Evolutionary conservation across 2,113 vertebrate genomes (phyloP).

Genomic region (Nothobranchius kuhntae): DNA sequence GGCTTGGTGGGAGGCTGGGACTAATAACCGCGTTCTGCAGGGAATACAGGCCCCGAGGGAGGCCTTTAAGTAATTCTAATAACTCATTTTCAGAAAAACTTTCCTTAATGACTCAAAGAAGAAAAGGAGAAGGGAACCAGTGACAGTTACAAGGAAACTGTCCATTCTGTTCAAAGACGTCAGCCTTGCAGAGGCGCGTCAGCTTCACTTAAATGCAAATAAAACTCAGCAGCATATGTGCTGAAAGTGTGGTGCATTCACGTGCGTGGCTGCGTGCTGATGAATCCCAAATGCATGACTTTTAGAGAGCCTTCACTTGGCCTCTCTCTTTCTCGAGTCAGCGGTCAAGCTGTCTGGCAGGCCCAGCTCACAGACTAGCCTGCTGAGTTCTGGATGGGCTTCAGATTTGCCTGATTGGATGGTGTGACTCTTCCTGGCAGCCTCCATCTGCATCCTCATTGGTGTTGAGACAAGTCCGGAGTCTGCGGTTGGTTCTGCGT

Average conservation of each 20-base stretch:
- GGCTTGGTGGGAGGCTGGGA: constrained; percentile 22
- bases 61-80: constrained; percentile 59
- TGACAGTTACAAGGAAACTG: constrained; percentile 43
- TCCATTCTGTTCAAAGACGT: constrained; percentile 44
- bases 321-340: constrained; percentile 37
- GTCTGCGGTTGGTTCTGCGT: constrained; percentile 60
- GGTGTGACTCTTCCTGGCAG: constrained; percentile 15
- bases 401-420: constrained; percentile 67
- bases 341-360: constrained; percentile 66
- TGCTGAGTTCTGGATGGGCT: constrained; percentile 60
- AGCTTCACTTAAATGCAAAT: constrained; percentile 72
- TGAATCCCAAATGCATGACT: constrained; percentile 59
- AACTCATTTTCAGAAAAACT: constrained; percentile 53
- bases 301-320: constrained; percentile 42
- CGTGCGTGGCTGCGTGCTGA: constrained; percentile 51
- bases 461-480: constrained; percentile 49
- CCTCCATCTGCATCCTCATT: constrained; percentile 62
- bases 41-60: constrained; percentile 52
- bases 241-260: constrained; percentile 26
- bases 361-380: constrained; percentile 60
- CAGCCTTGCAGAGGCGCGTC: constrained; percentile 47
- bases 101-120: constrained; percentile 46
- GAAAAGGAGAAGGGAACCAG: constrained; percentile 18
- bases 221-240: constrained; percentile 44
- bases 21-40: constrained; percentile 52